Percentiles rank a stretch among this genome's conserved stretches.
Conservation (phyloP, 2,113 vertebrate species). For the Mobula birostris region DNA sequence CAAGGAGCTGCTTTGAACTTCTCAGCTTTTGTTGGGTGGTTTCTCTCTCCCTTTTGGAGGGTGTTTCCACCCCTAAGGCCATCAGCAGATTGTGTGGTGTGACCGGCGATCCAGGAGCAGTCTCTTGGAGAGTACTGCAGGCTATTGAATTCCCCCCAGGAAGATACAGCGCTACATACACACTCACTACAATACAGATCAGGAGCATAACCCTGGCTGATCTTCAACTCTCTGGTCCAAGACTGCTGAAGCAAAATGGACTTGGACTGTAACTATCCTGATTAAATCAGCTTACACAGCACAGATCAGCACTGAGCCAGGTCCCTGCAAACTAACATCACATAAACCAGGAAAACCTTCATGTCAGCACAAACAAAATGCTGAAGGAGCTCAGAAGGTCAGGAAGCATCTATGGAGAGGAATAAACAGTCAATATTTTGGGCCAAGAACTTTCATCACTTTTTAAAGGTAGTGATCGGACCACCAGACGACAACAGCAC, state of each 20-base stretch:
- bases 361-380: neutral
- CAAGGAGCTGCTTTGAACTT: neutral
- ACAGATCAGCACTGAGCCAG: neutral
- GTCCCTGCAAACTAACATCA: too few species aligned
- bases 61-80: neutral
- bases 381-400: too few species aligned
- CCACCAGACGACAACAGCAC: too few species aligned
- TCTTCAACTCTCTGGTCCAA: neutral
- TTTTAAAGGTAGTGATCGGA: too few species aligned
- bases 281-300: neutral
- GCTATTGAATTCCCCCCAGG: too few species aligned
- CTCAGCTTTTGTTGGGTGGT: neutral
- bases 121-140: neutral
- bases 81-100: neutral
- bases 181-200: neutral
- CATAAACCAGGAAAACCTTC: neutral
- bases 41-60: neutral
- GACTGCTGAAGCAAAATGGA: neutral
- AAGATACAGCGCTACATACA: neutral
- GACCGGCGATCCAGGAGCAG: neutral
- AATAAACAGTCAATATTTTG: too few species aligned
- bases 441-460: too few species aligned
- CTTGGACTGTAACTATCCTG: neutral
- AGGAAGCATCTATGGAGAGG: too few species aligned
- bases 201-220: neutral